Base-by-base conservation (phyloP, 1,140 invertebrate genomes). In the Drosophila takahashii region DNA sequence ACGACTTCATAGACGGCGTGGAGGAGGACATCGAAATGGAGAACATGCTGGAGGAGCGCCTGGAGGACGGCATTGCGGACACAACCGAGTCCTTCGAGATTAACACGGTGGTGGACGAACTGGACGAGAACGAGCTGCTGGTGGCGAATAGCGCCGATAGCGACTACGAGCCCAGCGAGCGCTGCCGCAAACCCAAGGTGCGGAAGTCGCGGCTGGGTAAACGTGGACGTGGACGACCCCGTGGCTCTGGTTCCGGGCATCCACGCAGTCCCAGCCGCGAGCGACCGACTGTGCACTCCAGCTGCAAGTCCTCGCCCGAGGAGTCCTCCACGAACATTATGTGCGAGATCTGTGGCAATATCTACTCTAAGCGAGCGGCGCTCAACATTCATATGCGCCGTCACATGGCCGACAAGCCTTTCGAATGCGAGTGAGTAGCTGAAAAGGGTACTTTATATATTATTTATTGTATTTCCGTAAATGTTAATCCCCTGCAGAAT, bases 381-480 rank as follows among this genome's bases (percentile, higher is more conserved):
- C 72, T 92, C 9, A 91, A 91, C 42, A 90, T 92, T 51, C 90
- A 92, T 53, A 92, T 92, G 90, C 79, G 90, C 32, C 84, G 90
- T 11, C 90, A 92, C 69, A 42, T 90, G 58, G 66, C 84, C 7
- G 90, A 92, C 16, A 92, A 92, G 52, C 90, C 90, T 7, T 92
- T 92, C 27, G 87, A 79, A 58, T 92, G 90, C 87, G 90, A 92
- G 87, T 91, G 67, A 16, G 81, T 85, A 26, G 41, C n/a, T 9
- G 2, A 18, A 11, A 18, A 16, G 1, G 1, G 16, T 3, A 42
- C 15, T 3, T 3, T 1, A 4, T 16, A 3, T 15, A 44, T 18
- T 13, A 22, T 22, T 22, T 22, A n/a, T 15, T 0, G 15, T 11
- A 39, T 9, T 34, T 1, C 44, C 11, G 18, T 26, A 36, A 34